Evolutionary conservation across 2,888 invertebrate genomes (phyloP).

Genomic region (Oxyscelio sp.): DNA sequence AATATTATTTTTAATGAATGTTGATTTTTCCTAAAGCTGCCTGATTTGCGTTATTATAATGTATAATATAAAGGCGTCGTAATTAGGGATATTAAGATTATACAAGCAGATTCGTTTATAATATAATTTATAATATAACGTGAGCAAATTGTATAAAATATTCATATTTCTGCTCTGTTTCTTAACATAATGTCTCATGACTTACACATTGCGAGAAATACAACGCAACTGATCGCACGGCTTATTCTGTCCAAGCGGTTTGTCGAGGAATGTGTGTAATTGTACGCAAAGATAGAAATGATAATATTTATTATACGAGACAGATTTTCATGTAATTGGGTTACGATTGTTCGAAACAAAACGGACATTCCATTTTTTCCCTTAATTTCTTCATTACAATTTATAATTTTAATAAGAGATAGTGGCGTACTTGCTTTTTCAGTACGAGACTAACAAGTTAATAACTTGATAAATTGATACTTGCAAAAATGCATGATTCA

Average conservation of each 20-base stretch:
- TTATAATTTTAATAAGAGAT: too few relatives aligned
- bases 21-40: constrained; percentile 39
- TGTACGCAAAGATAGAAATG: constrained; percentile 24
- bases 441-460: too few relatives aligned
- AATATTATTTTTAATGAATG: constrained; percentile 34
- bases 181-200: constrained; percentile 46
- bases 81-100: constrained; percentile 47
- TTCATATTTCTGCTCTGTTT: constrained; percentile 72
- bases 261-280: constrained; percentile 47
- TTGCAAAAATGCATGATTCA: too few relatives aligned
- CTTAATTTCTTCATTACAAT: too few relatives aligned
- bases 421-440: too few relatives aligned
- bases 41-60: constrained; percentile 4
- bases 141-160: constrained; percentile 40
- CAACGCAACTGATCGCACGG: too few relatives aligned
- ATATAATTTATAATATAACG: constrained; percentile 52
- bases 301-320: constrained; percentile 24
- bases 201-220: constrained; percentile 26
- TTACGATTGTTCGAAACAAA: neutral
- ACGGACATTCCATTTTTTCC: too few relatives aligned
- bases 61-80: constrained; percentile 57
- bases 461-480: too few relatives aligned
- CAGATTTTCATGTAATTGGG: neutral
- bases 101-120: constrained; percentile 62
- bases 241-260: neutral